Evolutionary conservation across 2,113 vertebrate species (phyloP), one percentile per base, ranked within the genome.

Genomic region (Leucoraja erinaceus): DNA sequence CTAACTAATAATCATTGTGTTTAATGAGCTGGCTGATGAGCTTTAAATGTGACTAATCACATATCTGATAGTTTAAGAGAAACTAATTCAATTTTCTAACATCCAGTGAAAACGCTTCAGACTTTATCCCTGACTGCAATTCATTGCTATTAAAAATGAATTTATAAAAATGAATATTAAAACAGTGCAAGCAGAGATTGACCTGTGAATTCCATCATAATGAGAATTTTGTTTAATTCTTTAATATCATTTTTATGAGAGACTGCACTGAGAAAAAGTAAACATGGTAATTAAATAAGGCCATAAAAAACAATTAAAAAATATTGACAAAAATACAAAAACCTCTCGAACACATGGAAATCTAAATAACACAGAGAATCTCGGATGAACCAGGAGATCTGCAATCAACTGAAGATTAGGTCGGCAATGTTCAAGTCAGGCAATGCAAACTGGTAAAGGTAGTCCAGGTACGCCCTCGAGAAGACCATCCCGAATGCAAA

Each of bases 1-100:
- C 16, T 16, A 66, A 61, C 61, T 61, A 88, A 33, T 66, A 63
- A 68, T 33, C 61, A 68, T 20, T 66, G 11, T 88, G 61, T 88
- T 88, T 86, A 86, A 86, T 86, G 83, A 59, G 22, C 25, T 86
- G 56, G 22, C 56, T 86, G 25, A 63, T 63, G 59, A 88, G 59
- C 56, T 88, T 88, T 59, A 63, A 31, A 88, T 88, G 56, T 88
- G 56, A 88, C 28, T 88, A 88, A 88, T 59, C 61, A 54, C 56
- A 61, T 86, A 12, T 88, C 56, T 5, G 10, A 61, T 59, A 20
- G 83, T 22, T 7, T 18, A 38, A 47, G 33, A 79, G 12, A 38
- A 79, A 38, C 38, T 22, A 47, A 81, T 81, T 81, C 38, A 81
- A 81, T 47, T 20, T 47, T 81, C 33, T 47, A 54, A 81, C 78